phyloP scores from a whole-genome alignment of 2,888 invertebrate species.

The Drosophila macrospina region DNA sequence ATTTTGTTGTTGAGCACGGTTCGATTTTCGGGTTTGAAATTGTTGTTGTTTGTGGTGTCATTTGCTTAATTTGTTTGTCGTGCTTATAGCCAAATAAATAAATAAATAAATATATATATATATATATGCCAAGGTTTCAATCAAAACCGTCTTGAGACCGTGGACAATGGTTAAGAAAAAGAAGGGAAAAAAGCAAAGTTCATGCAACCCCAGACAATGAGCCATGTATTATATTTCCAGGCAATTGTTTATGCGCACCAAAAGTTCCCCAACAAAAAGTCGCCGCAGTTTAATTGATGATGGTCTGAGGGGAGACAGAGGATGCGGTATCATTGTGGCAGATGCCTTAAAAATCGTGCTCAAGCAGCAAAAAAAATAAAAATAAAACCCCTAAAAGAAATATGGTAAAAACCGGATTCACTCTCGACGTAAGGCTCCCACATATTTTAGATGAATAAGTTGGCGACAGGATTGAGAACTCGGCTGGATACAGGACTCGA shows the following conservation, averaged over 20 bases:
- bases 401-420: conserved; percentile 29
- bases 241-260: conserved; percentile 58
- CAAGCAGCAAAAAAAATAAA: conserved; percentile 63
- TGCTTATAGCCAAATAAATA: conserved; percentile 21
- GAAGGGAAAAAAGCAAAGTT: conserved; percentile 40
- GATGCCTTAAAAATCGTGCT: conserved; percentile 60
- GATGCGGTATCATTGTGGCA: conserved; percentile 29
- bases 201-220: conserved; percentile 39
- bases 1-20: conserved; percentile 21
- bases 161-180: conserved; percentile 32
- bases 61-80: conserved; percentile 58
- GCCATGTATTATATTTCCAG: conserved; percentile 55
- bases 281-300: conserved; percentile 34
- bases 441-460: conserved; percentile 23
- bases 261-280: conserved; percentile 37
- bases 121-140: conserved; percentile 35
- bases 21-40: conserved; percentile 8
- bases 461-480: conserved; percentile 25
- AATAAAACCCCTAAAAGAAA: conserved; percentile 38
- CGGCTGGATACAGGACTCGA: conserved; percentile 27
- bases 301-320: not conserved
- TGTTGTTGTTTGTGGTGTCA: conserved; percentile 43
- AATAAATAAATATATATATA: too few species aligned
- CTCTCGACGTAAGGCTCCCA: conserved; percentile 28
- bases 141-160: conserved; percentile 37